Evolutionary conservation across 1,140 invertebrate genomes (phyloP).

Genomic region (Oscheius sp.): DNA sequence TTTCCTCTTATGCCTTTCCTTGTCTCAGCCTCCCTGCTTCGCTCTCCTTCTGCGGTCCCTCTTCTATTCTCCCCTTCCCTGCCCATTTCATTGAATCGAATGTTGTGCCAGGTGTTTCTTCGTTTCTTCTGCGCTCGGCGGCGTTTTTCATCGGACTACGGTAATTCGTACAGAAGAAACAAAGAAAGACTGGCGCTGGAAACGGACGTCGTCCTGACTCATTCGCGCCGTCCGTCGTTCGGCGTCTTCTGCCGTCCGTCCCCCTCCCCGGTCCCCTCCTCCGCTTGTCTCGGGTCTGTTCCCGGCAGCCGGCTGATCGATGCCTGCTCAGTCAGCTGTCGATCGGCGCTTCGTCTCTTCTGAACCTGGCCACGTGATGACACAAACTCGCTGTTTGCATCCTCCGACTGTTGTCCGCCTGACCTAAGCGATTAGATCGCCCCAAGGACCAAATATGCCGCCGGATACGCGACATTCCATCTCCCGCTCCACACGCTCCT

Average conservation of each 20-base stretch:
- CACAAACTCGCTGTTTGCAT: neutral
- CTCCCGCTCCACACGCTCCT: neutral
- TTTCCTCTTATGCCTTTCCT: too few relatives aligned
- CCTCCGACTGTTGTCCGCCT: constrained; percentile 1
- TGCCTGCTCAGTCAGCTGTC: neutral
- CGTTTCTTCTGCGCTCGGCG: too few relatives aligned
- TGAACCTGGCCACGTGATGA: neutral
- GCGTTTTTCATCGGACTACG: neutral
- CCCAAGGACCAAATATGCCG: neutral
- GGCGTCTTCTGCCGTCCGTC: neutral
- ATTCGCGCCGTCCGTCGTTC: neutral
- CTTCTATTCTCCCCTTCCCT: too few relatives aligned
- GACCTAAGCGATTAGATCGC: constrained; percentile 9
- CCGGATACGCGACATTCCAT: neutral
- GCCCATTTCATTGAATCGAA: too few relatives aligned
- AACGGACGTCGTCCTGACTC: neutral
- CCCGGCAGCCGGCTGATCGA: neutral
- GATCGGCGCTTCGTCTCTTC: neutral
- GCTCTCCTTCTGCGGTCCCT: too few relatives aligned
- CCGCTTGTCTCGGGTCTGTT: neutral
- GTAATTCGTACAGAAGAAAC: constrained; percentile 5
- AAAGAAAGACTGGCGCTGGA: neutral
- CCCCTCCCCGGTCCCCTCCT: neutral
- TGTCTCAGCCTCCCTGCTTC: too few relatives aligned
- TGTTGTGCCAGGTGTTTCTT: too few relatives aligned